A percentile compares a stretch with the other conserved stretches of the same genome.
Evolutionary conservation across 2,797 vertebrate genomes (phyloP).

Genomic region (Tarsius wallacei): DNA sequence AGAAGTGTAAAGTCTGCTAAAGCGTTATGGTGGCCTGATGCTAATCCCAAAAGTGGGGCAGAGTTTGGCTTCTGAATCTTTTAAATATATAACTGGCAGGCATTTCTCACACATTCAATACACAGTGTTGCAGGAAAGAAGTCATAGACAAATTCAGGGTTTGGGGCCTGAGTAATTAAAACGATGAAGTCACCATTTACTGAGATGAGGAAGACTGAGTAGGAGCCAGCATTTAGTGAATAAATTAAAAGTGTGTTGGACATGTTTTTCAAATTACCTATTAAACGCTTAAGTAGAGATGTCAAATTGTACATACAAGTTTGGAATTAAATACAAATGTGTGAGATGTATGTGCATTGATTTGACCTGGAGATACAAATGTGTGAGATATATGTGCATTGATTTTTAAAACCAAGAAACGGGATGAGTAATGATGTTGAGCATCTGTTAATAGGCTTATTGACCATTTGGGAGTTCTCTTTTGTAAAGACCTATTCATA

Average conservation of each 20-base stretch:
- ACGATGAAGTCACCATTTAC: background rate
- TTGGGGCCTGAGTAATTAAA: background rate
- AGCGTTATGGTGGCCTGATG: background rate
- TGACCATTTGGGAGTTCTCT: background rate
- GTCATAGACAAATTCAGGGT: background rate
- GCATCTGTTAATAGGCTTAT: background rate
- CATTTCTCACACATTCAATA: background rate
- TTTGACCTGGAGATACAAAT: background rate
- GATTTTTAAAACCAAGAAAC: background rate
- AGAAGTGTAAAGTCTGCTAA: too few species aligned
- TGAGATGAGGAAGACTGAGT: background rate
- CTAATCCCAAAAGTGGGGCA: background rate
- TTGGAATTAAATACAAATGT: background rate
- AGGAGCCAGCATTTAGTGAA: background rate
- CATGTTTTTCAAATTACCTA: background rate
- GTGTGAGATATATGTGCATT: background rate
- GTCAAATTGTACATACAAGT: background rate
- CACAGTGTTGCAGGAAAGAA: background rate
- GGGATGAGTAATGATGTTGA: background rate
- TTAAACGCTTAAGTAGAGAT: background rate
- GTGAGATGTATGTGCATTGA: too few species aligned
- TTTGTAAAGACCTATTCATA: background rate
- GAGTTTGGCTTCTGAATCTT: background rate
- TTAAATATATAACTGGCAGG: background rate
- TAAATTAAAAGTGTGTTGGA: background rate